Evolutionary conservation across 2,888 invertebrate genomes (phyloP).

Genomic region (Hemicrepidius hirtus): DNA sequence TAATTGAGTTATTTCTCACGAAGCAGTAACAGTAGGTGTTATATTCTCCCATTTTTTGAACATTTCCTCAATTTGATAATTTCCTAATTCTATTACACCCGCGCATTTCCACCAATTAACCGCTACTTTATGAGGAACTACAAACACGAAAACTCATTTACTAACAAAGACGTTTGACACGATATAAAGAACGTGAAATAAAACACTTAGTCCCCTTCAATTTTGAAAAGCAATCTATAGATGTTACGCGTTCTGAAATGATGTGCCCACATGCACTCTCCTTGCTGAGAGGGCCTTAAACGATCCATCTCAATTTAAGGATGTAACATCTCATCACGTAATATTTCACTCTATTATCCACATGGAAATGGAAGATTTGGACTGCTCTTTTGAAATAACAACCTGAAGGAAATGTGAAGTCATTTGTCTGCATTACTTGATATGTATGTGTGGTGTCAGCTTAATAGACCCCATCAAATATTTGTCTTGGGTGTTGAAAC

Average conservation of each 20-base stretch:
- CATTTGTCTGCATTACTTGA: conserved; percentile 66
- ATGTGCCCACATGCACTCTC: conserved; percentile 34
- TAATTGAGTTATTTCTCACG: conserved; percentile 57
- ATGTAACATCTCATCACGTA: conserved; percentile 60
- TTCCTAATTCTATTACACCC: conserved; percentile 60
- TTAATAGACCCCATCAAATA: conserved; percentile 58
- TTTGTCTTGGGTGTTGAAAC: conserved; percentile 50
- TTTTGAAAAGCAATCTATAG: conserved; percentile 41
- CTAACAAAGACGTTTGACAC: conserved; percentile 15
- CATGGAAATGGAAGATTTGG: conserved; percentile 63
- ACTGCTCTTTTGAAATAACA: conserved; percentile 63
- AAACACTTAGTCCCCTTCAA: background rate
- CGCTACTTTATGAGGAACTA: conserved; percentile 20
- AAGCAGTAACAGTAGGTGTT: conserved; percentile 58
- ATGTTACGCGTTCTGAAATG: conserved; percentile 25
- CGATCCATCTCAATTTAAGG: conserved; percentile 62
- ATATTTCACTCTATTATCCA: conserved; percentile 66
- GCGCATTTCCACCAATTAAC: conserved; percentile 53
- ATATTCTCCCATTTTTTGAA: conserved; percentile 61
- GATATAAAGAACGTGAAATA: conserved; percentile 6
- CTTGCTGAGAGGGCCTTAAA: conserved; percentile 42
- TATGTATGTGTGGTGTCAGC: conserved; percentile 59
- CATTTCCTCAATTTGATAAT: conserved; percentile 64
- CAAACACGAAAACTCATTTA: conserved; percentile 33
- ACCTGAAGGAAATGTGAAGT: conserved; percentile 65